Evolutionary conservation across 2,888 invertebrate species (phyloP).

Genomic region (Platycnemis pennipes): DNA sequence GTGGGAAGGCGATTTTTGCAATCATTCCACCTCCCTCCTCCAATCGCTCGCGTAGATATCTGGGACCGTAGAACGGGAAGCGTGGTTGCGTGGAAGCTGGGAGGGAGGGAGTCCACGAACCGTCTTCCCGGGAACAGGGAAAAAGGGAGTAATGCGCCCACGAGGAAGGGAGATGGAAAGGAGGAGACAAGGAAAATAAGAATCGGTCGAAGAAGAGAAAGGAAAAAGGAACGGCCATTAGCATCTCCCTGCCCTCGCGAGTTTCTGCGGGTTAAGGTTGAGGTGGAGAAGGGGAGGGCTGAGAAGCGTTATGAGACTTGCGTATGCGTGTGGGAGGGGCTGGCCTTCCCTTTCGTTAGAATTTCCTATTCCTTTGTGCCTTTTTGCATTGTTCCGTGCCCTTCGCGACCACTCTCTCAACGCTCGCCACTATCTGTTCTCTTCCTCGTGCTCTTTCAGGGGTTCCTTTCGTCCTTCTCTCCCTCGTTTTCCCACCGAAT

Average conservation of each 20-base stretch:
- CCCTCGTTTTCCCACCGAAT: background rate
- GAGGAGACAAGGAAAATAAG: constrained; percentile 24
- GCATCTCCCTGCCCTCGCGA: constrained; percentile 40
- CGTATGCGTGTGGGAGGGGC: background rate
- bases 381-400: constrained; percentile 1
- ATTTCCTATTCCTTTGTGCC: background rate
- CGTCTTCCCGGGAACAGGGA: background rate
- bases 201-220: background rate
- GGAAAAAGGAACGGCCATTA: constrained; percentile 35
- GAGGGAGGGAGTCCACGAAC: background rate
- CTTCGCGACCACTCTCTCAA: background rate
- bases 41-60: too few relatives aligned
- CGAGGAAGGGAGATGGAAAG: background rate
- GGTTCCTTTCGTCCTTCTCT: background rate
- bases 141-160: background rate
- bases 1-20: constrained; percentile 26
- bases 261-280: background rate
- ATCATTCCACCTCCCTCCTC: constrained; percentile 6
- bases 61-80: too few relatives aligned
- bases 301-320: background rate
- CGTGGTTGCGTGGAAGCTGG: too few relatives aligned
- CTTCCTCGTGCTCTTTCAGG: background rate
- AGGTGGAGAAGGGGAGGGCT: background rate
- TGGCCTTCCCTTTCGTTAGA: background rate
- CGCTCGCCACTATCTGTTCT: background rate